Conservation (phyloP, 2,888 invertebrate genomes). For the Noctua janthe region DNA sequence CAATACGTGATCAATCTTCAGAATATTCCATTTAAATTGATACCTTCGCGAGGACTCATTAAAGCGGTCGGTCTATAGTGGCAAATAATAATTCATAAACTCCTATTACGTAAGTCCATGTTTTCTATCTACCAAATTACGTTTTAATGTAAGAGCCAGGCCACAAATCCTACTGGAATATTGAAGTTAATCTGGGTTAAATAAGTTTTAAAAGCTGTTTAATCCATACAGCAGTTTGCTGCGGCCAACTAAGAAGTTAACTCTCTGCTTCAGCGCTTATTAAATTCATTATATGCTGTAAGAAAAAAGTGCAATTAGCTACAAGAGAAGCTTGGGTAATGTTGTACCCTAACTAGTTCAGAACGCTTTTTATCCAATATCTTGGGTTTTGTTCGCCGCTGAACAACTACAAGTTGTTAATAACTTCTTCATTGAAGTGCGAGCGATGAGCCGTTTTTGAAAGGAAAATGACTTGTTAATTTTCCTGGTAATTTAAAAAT, state of each 20-base stretch:
- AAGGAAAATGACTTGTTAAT: conserved; percentile 14
- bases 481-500: background rate
- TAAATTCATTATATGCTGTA: conserved; percentile 73
- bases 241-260: conserved; percentile 69
- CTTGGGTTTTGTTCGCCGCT: conserved; percentile 49
- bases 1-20: too few relatives aligned
- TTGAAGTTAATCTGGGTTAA: conserved; percentile 69
- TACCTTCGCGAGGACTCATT: too few relatives aligned
- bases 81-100: conserved; percentile 53
- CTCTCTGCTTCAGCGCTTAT: conserved; percentile 71
- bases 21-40: too few relatives aligned
- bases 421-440: conserved; percentile 49
- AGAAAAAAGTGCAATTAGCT: conserved; percentile 77
- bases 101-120: conserved; percentile 34
- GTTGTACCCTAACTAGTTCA: conserved; percentile 67
- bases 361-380: conserved; percentile 58
- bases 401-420: conserved; percentile 52
- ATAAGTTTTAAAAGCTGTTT: conserved; percentile 72
- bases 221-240: conserved; percentile 70
- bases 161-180: conserved; percentile 61
- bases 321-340: conserved; percentile 66
- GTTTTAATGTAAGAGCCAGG: conserved; percentile 45
- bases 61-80: background rate
- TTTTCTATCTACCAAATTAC: conserved; percentile 54
- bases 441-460: conserved; percentile 4